Percentiles rank a stretch among this genome's conserved stretches.
These are phyloP conservation scores for Sesamia inferens DNA, from an alignment of 2,888 invertebrate species.

Conservation along the genomic window DNA sequence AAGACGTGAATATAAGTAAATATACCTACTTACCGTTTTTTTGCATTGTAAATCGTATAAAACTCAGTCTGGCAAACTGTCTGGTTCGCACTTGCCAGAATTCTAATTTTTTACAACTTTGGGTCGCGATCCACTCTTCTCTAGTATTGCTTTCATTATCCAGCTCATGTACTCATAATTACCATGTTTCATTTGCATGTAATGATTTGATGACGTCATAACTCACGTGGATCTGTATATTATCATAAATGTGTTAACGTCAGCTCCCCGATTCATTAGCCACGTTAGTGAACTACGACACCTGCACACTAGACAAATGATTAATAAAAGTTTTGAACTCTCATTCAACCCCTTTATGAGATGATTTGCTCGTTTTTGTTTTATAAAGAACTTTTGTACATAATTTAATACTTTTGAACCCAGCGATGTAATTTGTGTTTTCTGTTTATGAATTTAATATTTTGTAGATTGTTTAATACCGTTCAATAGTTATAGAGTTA, in stretches of 20 bases:
- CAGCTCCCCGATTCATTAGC: constrained; percentile 61
- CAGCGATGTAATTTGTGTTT: not conserved
- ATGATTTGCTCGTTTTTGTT: not conserved
- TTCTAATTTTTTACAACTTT: no score
- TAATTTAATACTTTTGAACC: not conserved
- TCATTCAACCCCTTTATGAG: no score
- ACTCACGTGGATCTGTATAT: constrained; percentile 56
- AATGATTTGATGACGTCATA: constrained; percentile 51
- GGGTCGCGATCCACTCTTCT: not conserved
- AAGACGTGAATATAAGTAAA: no score
- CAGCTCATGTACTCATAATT: constrained; percentile 4
- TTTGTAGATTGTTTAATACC: not conserved
- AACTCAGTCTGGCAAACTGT: no score
- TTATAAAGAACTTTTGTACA: not conserved
- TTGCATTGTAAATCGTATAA: no score
- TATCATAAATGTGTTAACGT: constrained; percentile 61
- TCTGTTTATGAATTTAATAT: not conserved
- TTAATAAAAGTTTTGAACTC: not conserved
- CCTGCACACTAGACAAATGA: constrained; percentile 1
- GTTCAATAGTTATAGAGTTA: not conserved
- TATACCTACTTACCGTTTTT: no score
- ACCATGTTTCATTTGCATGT: constrained; percentile 27
- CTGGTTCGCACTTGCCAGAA: no score
- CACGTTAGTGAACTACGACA: constrained; percentile 37
- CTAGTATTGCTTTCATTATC: constrained; percentile 1